Base-by-base conservation (phyloP, 2,797 vertebrate species). In the Bovichtus diacanthus region DNA sequence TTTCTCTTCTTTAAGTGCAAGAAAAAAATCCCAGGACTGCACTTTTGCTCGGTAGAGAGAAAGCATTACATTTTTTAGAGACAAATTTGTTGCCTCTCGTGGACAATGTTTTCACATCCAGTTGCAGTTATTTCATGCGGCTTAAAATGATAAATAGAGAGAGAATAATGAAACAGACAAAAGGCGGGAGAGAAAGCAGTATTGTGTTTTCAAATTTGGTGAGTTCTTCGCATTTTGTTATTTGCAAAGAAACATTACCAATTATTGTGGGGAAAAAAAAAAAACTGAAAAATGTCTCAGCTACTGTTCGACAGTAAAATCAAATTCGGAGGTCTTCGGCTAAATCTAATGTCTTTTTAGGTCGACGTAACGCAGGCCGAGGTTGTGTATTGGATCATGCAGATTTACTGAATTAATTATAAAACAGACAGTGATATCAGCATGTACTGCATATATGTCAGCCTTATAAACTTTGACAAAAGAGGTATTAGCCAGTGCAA, bases 21-120 rank as follows among this genome's bases (percentile, higher is more conserved):
- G n/a, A 38, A 47, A n/a, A 41, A 75, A 72, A 54, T 80, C 78
- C 53, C 63, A 44, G 21, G 39, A 63, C 66, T 71, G 78, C 69
- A 70, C 43, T 90, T 82, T 76, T 75, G 76, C 78, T 50, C 18
- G 56, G n/a, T 54, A 46, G 58, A 65, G 66, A 60, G 25, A 84
- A 86, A 77, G 53, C 76, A 81, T 86, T 91, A 88, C 43, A 89
- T 92, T 91, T 92, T 91, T 87, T 59, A 87, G 69, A 77, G 76
- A 46, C 67, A 86, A 59, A 88, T 88, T 79, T 65, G 70, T 81
- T 77, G 71, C 80, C 82, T 88, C 61, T 87, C 60, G 73, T 84
- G 78, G 81, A 90, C 86, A 89, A 86, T 92, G 78, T 91, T 90
- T 88, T 87, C 68, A 84, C 80, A 87, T 88, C 62, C 78, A 84